phyloP scores from a whole-genome alignment of 2,888 invertebrate species.

The Punctoribates punctum region DNA sequence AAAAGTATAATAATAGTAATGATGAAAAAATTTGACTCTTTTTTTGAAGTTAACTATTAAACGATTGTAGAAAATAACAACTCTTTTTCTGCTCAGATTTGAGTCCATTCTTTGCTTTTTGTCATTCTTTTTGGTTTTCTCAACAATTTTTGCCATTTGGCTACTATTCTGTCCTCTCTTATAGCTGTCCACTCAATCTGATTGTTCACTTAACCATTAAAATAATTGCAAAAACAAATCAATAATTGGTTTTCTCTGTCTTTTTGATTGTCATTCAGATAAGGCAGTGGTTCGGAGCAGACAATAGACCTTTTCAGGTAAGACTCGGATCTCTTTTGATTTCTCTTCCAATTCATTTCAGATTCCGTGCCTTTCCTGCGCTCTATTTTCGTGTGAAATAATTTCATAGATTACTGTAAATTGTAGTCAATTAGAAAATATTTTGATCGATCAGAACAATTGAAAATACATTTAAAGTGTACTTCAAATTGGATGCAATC shows the following conservation, averaged over 20 bases:
- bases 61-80: neutral
- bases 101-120: neutral
- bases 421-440: neutral
- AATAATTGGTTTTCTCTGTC: conserved; percentile 29
- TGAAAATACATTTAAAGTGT: conserved; percentile 5
- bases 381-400: too few species aligned
- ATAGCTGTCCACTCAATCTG: neutral
- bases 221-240: conserved; percentile 39
- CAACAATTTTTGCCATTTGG: neutral
- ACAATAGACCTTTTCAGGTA: too few species aligned
- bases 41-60: neutral
- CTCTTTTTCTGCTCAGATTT: neutral
- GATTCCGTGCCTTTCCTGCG: too few species aligned
- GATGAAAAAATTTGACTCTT: neutral
- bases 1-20: neutral
- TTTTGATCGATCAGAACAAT: neutral
- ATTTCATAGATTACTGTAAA: too few species aligned
- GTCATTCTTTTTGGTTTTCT: neutral
- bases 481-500: neutral
- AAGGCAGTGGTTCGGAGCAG: too few species aligned
- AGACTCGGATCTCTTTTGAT: too few species aligned
- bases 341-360: too few species aligned
- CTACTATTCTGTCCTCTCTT: neutral
- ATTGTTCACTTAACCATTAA: conserved; percentile 30
- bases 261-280: conserved; percentile 10